Base-by-base conservation (phyloP, 2,888 invertebrate genomes). In the Sycophila texana region DNA sequence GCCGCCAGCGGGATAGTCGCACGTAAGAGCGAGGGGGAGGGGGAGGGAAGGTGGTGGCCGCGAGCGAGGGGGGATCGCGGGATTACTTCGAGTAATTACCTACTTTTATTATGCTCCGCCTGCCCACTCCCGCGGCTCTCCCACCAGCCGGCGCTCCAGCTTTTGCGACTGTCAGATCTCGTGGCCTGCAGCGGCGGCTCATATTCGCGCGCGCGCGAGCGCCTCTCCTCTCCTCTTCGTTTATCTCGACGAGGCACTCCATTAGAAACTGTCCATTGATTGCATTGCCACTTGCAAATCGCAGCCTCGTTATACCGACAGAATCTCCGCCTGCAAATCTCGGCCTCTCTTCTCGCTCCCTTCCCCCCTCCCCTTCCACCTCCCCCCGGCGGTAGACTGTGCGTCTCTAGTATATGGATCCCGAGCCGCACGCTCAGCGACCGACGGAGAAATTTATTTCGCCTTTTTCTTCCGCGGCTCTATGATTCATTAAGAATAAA, bases 61-160 rank as follows among this genome's bases (percentile, higher is more conserved):
- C 16, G 22, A 18, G 66, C 66, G 61, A 73, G 73, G 79, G 83
- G 77, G 82, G 85, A 84, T 84, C 83, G 86, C 84, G 85, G 86
- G 87, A 89, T 89, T 89, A 89, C 88, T 88, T 83, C 82, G 85
- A 88, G 89, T 89, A 89, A 89, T 90, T 90, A 89, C 88, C 89
- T 88, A 89, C 89, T 89, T 89, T 90, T 89, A 89, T 89, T 88
- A 89, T 87, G 88, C 89, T 85, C 88, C 87, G 87, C 87, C 88
- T 86, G 85, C 84, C 82, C 72, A 74, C 77, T 73, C 79, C 67
- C 73, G 68, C 72, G 16, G 39, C 60, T 22, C 70, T 58, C 47
- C 14, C 78, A 49, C 71, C 63, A 26, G 22, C 74, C 63, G 47
- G 22, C 26, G 39, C 63, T 51, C 77, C 39, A 55, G 18, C 60